phyloP scores from a whole-genome alignment of 2,888 invertebrate species.

The Pedicia rivosa region DNA sequence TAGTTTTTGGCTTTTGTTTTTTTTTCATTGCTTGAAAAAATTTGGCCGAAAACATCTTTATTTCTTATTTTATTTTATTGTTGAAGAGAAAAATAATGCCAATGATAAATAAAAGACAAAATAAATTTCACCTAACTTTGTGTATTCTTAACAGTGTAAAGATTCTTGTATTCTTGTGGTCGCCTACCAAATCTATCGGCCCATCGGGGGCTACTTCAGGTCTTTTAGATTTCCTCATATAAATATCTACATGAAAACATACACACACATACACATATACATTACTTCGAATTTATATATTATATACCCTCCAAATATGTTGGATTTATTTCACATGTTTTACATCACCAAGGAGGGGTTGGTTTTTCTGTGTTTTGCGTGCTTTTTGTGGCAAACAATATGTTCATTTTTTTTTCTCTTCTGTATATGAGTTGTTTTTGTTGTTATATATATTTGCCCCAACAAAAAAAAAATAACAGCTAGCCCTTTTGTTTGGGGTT shows the following conservation, averaged over 20 bases:
- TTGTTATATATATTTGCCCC: too few species aligned
- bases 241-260: background rate
- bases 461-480: too few species aligned
- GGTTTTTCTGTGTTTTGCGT: background rate
- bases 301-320: background rate
- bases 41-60: too few species aligned
- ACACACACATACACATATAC: background rate
- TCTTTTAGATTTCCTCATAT: background rate
- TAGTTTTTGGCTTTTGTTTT: too few species aligned
- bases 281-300: background rate
- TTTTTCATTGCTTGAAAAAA: too few species aligned
- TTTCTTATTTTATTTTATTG: too few species aligned
- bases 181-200: background rate
- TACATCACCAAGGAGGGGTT: slow-evolving; percentile 6
- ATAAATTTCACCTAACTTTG: too few species aligned
- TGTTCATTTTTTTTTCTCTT: too few species aligned
- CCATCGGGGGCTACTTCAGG: slow-evolving; percentile 3
- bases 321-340: slow-evolving; percentile 7
- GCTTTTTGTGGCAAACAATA: slow-evolving; percentile 2
- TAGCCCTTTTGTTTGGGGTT: too few species aligned
- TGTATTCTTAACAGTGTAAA: background rate
- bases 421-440: too few species aligned
- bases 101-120: too few species aligned
- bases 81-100: too few species aligned
- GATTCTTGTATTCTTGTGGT: background rate